phyloP scores from a whole-genome alignment of 2,888 invertebrate species.

The Sinentomon sp. region DNA sequence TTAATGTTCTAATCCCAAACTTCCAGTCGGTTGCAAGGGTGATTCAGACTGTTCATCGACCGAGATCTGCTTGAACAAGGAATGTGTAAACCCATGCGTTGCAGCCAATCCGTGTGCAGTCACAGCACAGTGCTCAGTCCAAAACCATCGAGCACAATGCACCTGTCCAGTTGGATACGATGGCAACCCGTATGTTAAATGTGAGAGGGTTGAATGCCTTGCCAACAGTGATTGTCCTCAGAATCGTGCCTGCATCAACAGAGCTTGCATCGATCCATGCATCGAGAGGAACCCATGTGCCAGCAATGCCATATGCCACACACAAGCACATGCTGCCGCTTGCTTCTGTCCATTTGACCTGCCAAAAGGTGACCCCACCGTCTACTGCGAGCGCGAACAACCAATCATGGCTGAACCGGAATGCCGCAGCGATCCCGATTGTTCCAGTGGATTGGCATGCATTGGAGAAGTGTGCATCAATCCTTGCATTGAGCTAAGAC shows the following conservation, averaged over 20 bases:
- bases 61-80: constrained; percentile 52
- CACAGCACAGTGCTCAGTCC: constrained; percentile 57
- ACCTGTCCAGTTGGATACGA: constrained; percentile 35
- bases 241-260: constrained; percentile 38
- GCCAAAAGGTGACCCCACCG: constrained; percentile 49
- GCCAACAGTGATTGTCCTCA: constrained; percentile 48
- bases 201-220: constrained; percentile 48
- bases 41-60: constrained; percentile 53
- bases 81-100: constrained; percentile 53
- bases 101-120: constrained; percentile 51
- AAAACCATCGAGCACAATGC: constrained; percentile 49
- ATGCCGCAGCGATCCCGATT: constrained; percentile 48
- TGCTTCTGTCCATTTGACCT: constrained; percentile 56
- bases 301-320: constrained; percentile 49
- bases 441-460: constrained; percentile 51
- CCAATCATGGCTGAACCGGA: constrained; percentile 26
- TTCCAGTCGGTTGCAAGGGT: constrained; percentile 43
- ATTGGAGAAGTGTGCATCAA: constrained; percentile 46
- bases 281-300: constrained; percentile 41
- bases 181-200: constrained; percentile 52
- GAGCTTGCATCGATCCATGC: constrained; percentile 54
- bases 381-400: constrained; percentile 24
- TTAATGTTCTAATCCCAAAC: constrained; percentile 3
- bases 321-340: constrained; percentile 46
- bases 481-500: constrained; percentile 44